phyloP scores from a whole-genome alignment of 2,113 vertebrate genomes.

The Odontesthes bonariensis region DNA sequence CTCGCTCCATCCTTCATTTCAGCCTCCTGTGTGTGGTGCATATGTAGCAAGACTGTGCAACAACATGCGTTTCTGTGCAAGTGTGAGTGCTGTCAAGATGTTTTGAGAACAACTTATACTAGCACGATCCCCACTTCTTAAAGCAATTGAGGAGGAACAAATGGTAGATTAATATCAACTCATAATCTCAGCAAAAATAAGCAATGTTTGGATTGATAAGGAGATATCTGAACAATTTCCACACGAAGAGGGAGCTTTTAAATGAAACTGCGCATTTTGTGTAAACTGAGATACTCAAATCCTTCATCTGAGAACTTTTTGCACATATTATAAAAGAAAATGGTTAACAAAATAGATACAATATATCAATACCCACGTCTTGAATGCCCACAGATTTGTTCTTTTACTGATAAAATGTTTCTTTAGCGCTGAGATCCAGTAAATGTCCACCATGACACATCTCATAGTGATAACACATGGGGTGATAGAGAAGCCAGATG shows the following conservation, averaged over 20 bases:
- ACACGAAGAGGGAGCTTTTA: too few species aligned
- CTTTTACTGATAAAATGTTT: too few species aligned
- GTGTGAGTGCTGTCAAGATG: neutral
- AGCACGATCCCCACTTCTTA: neutral
- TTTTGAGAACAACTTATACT: neutral
- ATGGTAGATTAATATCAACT: neutral
- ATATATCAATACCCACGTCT: too few species aligned
- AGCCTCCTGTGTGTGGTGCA: constrained; percentile 15
- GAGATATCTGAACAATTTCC: neutral
- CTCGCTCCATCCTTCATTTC: constrained; percentile 68
- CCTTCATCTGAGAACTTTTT: too few species aligned
- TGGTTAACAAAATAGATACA: too few species aligned
- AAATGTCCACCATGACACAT: neutral
- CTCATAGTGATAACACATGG: neutral
- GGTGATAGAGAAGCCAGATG: neutral
- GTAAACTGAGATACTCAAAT: too few species aligned
- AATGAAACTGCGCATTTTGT: too few species aligned
- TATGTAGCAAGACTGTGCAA: neutral
- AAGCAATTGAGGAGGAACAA: neutral
- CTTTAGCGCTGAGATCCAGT: neutral
- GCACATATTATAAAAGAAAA: too few species aligned
- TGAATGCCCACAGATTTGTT: too few species aligned
- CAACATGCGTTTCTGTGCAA: neutral
- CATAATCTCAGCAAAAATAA: neutral
- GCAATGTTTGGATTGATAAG: neutral